A percentile compares a stretch with the other conserved stretches of the same genome.
Evolutionary conservation across 2,797 vertebrate species (phyloP).

Genomic region (Semotilus atromaculatus): DNA sequence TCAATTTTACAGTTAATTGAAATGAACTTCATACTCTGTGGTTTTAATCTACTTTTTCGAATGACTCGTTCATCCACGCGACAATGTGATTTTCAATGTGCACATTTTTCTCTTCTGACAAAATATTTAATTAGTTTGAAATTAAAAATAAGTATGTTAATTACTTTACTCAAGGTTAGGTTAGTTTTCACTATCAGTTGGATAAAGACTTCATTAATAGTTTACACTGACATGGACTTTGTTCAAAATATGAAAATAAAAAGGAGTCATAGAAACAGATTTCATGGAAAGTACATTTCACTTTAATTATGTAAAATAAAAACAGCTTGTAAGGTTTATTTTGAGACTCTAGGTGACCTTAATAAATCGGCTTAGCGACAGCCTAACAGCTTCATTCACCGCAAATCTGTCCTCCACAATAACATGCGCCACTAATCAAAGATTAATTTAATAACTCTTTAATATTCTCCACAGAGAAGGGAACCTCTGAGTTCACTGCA

Average conservation of each 20-base stretch:
- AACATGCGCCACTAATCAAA: slow-evolving; percentile 83
- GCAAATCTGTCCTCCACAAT: slow-evolving; percentile 85
- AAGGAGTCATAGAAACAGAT: slow-evolving; percentile 60
- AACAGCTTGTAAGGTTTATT: slow-evolving; percentile 84
- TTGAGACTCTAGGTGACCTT: slow-evolving; percentile 80
- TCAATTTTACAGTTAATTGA: neutral
- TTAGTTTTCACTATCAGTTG: neutral
- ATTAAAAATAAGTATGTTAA: neutral
- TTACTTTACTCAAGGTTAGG: neutral
- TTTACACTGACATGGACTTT: neutral
- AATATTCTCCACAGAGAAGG: slow-evolving; percentile 80
- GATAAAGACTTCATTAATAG: neutral
- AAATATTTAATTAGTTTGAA: neutral
- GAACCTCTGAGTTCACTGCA: slow-evolving; percentile 70
- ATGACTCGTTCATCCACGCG: neutral
- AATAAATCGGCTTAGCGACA: slow-evolving; percentile 83
- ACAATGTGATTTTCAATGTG: neutral
- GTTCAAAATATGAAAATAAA: slow-evolving; percentile 1
- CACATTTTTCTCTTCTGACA: neutral
- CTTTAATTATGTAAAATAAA: slow-evolving; percentile 79
- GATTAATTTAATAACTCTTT: slow-evolving; percentile 88
- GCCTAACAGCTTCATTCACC: slow-evolving; percentile 80
- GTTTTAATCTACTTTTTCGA: neutral
- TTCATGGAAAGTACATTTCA: slow-evolving; percentile 71
- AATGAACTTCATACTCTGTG: neutral